phyloP scores from a whole-genome alignment of 2,888 invertebrate genomes.

The Sphaerophoria taeniata region DNA sequence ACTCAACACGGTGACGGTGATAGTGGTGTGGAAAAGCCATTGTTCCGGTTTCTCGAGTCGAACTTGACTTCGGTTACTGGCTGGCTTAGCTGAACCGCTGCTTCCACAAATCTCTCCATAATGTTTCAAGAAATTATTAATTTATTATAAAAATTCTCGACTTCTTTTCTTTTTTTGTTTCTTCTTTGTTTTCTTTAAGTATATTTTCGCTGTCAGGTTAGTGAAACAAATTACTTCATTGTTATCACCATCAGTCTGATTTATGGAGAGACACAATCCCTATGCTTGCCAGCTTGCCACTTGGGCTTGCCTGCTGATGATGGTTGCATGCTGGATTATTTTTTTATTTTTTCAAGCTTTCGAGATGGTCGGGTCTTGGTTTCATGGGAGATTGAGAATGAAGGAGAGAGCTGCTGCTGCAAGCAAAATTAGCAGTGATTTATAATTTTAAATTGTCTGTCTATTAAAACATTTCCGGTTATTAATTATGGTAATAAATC shows the following conservation, averaged over 20 bases:
- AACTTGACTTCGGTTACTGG: background rate
- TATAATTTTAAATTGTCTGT: slow-evolving; percentile 74
- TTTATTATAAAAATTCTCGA: slow-evolving; percentile 37
- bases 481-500: slow-evolving; percentile 71
- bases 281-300: slow-evolving; percentile 51
- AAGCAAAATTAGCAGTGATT: slow-evolving; percentile 72
- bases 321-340: slow-evolving; percentile 41
- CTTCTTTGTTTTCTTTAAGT: slow-evolving; percentile 46
- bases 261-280: slow-evolving; percentile 67
- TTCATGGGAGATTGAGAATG: background rate
- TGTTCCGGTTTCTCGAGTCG: slow-evolving; percentile 67
- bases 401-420: slow-evolving; percentile 24
- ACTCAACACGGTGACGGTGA: slow-evolving; percentile 39
- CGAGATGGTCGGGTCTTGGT: background rate
- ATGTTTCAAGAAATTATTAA: slow-evolving; percentile 63
- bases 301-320: slow-evolving; percentile 22
- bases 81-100: slow-evolving; percentile 9
- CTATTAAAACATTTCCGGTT: slow-evolving; percentile 75
- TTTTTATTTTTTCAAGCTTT: slow-evolving; percentile 37
- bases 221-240: slow-evolving; percentile 74
- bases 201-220: slow-evolving; percentile 71
- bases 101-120: slow-evolving; percentile 36
- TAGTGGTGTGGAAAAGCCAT: slow-evolving; percentile 67
- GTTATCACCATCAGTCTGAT: slow-evolving; percentile 74
- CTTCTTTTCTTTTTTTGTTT: background rate